Percentiles rank a stretch among this genome's conserved stretches.
Conservation (phyloP, 2,888 invertebrate genomes). For the Eristalis pertinax region DNA sequence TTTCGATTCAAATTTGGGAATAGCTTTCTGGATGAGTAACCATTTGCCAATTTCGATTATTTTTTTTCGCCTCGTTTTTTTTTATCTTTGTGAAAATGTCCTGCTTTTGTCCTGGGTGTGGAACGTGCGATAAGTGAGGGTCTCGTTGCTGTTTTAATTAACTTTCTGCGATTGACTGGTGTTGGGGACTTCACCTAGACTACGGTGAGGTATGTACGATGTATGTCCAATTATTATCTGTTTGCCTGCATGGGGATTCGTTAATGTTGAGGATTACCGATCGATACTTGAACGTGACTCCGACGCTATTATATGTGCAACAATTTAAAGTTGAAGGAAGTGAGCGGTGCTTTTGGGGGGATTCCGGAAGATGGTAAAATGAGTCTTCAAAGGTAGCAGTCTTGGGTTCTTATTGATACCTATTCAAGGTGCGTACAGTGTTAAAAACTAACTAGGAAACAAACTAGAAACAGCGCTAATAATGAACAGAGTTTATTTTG, state of each 20-base stretch:
- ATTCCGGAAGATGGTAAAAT: too few species aligned
- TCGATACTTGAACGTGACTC: background rate
- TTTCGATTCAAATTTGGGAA: conserved; percentile 59
- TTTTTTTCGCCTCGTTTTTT: background rate
- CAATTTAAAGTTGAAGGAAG: too few species aligned
- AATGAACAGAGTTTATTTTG: too few species aligned
- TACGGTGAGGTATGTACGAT: background rate
- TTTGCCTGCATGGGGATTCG: conserved; percentile 30
- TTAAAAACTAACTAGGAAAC: too few species aligned
- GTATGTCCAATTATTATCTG: conserved; percentile 36
- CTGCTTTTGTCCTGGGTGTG: background rate
- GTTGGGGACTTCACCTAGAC: background rate
- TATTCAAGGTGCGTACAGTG: too few species aligned
- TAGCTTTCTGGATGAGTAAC: conserved; percentile 66
- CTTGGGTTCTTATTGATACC: too few species aligned
- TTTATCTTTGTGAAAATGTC: background rate
- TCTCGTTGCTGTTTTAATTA: conserved; percentile 48
- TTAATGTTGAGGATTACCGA: conserved; percentile 3
- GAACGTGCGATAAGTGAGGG: conserved; percentile 15
- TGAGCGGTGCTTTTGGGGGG: too few species aligned
- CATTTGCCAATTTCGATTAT: conserved; percentile 54
- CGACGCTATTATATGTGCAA: background rate
- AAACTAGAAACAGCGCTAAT: too few species aligned
- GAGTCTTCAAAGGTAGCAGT: too few species aligned
- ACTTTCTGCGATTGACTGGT: conserved; percentile 34